Evolutionary conservation across 2,113 vertebrate species (phyloP), one percentile per base, ranked within the genome.

Genomic region (Entosphenus tridentatus): DNA sequence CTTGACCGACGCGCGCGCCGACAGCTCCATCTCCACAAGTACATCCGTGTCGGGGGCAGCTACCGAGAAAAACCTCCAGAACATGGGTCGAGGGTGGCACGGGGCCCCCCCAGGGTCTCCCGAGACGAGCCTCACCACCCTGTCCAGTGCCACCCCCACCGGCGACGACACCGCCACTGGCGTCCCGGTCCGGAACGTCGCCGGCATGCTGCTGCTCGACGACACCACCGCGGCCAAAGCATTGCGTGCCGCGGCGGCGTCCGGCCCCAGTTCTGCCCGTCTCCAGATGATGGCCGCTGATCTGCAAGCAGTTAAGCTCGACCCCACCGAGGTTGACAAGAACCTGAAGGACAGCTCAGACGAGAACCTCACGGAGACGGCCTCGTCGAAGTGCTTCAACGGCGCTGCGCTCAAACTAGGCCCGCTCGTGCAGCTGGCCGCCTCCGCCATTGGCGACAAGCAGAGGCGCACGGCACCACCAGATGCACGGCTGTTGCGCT

Each of bases 301-400:
- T 78, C 79, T 98, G 71, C 90, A 96, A 75, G 95, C 92, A 69
- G 96, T 92, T 75, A 98, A 98, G 80, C 78, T 98, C 56, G 93
- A 98, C 77, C 93, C 93, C 21, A 95, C 92, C 77, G 93, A 98
- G 80, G 93, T 96, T 70, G 93, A 96, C 79, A 96, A 95, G 79
- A 98, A 98, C 77, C 82, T 98, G 71, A 98, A 96, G 75, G 93
- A 98, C 80, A 96, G 93, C 74, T 98, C 93, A 3, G 93, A 98
- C 71, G 92, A 98, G 80, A 98, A 96, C 75, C 81, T 98, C 72
- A 96, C 96, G 92, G 92, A 98, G 76, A 65, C 62, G n/a, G 90
- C 96, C 77, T 96, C 90, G 1, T 87, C 95, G 73, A 98, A 98
- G 74, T 92, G 96, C 78, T 98, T 98, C 75, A 95, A 89, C 1